Evolutionary conservation across 2,797 vertebrate genomes (phyloP).

Genomic region (Phrynocephalus forsythii): DNA sequence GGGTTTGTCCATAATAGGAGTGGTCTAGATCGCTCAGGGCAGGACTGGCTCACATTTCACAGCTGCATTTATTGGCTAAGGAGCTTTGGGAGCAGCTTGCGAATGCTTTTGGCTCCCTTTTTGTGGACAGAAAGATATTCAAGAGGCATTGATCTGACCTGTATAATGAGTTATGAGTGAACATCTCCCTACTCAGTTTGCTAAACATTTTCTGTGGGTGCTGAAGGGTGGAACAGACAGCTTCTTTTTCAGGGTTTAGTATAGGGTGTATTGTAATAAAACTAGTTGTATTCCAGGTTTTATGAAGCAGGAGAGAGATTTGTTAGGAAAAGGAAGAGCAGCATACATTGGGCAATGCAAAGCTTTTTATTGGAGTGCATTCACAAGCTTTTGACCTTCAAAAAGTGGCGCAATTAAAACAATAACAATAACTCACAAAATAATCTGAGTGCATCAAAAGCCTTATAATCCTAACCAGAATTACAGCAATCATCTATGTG

Average conservation of each 20-base stretch:
- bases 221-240: not conserved
- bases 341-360: constrained; percentile 9
- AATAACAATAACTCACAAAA: not conserved
- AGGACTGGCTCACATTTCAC: constrained; percentile 65
- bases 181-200: not conserved
- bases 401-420: not conserved
- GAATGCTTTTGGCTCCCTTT: constrained; percentile 33
- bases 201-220: constrained; percentile 9
- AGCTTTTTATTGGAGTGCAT: constrained; percentile 2
- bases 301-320: not conserved
- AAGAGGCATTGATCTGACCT: not conserved
- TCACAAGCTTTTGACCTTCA: not conserved
- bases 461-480: not conserved
- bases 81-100: constrained; percentile 58
- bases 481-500: not conserved
- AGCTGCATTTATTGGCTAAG: constrained; percentile 71
- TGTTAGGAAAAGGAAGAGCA: not conserved
- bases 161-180: not conserved
- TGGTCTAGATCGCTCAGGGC: constrained; percentile 70
- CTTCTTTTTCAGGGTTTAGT: not conserved
- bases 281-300: constrained; percentile 14
- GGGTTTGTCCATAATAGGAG: constrained; percentile 74
- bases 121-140: rapidly evolving
- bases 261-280: constrained; percentile 13
- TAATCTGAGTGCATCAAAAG: not conserved